phyloP scores from a whole-genome alignment of 2,113 vertebrate genomes.

The Ranitomeya variabilis region DNA sequence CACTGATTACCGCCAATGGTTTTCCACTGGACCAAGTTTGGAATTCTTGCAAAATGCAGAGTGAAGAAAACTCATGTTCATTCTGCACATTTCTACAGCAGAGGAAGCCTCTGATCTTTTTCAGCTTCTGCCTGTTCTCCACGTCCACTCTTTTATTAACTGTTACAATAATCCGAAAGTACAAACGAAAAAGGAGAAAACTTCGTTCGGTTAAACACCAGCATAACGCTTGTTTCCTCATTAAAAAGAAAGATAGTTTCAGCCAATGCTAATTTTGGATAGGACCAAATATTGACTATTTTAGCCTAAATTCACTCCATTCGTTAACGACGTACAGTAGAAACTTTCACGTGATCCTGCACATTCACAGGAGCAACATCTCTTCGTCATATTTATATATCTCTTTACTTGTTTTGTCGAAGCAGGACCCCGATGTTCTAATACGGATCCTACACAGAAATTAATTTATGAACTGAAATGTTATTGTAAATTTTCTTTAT shows the following conservation, averaged over 20 bases:
- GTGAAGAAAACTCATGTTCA: constrained; percentile 64
- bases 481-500: constrained; percentile 31
- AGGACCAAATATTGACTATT: neutral
- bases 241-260: constrained; percentile 60
- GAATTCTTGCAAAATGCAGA: constrained; percentile 61
- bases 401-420: neutral
- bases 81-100: constrained; percentile 74
- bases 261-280: constrained; percentile 4
- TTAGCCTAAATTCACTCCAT: constrained; percentile 47
- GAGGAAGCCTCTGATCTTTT: constrained; percentile 84
- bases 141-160: constrained; percentile 73
- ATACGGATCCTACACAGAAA: neutral
- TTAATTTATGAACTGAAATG: constrained; percentile 35
- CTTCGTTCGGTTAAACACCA: constrained; percentile 65
- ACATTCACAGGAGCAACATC: neutral
- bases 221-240: constrained; percentile 59
- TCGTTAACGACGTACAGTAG: neutral
- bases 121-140: constrained; percentile 79
- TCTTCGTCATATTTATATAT: neutral
- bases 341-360: neutral
- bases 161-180: constrained; percentile 72
- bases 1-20: constrained; percentile 76
- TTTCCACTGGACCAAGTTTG: constrained; percentile 68
- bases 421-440: neutral
- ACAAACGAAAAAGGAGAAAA: constrained; percentile 73